phyloP scores from a whole-genome alignment of 2,888 invertebrate genomes.

The Hyalella azteca region DNA sequence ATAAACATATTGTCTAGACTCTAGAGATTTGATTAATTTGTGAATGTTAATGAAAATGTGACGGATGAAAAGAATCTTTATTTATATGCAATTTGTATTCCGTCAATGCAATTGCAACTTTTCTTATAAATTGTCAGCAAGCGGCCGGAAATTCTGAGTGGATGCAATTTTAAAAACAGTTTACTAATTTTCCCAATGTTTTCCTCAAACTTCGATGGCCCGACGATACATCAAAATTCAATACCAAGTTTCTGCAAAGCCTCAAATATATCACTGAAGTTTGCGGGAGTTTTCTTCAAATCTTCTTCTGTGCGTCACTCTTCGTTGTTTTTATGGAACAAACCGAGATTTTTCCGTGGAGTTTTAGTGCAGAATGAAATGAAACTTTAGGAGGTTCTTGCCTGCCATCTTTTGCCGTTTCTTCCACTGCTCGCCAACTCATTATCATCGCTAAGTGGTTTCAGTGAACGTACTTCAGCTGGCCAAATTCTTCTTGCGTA shows the following conservation, averaged over 20 bases:
- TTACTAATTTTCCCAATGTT: background rate
- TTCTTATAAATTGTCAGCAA: too few species aligned
- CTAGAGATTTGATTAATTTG: too few species aligned
- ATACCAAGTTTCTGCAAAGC: background rate
- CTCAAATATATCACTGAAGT: background rate
- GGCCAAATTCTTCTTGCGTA: too few species aligned
- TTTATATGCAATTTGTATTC: too few species aligned
- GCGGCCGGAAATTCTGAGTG: too few species aligned
- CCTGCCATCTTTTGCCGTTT: constrained; percentile 13
- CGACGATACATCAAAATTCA: background rate
- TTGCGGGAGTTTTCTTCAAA: background rate
- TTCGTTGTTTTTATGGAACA: background rate
- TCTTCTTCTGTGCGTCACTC: background rate
- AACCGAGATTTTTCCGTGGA: background rate
- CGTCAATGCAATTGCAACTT: too few species aligned
- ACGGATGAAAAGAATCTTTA: too few species aligned
- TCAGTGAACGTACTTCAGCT: background rate
- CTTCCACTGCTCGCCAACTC: background rate
- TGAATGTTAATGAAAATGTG: too few species aligned
- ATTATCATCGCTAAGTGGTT: constrained; percentile 5
- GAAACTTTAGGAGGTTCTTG: background rate
- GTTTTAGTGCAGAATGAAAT: background rate
- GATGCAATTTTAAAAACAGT: too few species aligned
- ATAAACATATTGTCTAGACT: too few species aligned
- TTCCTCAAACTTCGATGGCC: background rate